phyloP scores from a whole-genome alignment of 2,113 vertebrate genomes.

The Chionodraco myersi region DNA sequence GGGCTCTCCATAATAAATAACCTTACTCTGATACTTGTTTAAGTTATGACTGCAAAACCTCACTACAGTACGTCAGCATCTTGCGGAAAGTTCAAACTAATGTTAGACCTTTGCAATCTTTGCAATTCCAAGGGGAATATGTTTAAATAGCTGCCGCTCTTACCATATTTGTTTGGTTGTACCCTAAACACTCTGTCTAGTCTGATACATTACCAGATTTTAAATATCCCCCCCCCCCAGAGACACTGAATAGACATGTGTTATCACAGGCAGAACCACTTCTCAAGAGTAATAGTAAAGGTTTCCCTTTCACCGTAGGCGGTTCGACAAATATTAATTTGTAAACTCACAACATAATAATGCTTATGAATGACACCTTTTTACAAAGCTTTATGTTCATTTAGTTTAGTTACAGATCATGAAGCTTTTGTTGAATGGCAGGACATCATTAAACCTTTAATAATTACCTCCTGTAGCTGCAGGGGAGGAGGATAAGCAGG shows the following conservation, averaged over 20 bases:
- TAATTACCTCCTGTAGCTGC: neutral
- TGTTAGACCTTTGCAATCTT: too few species aligned
- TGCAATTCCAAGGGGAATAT: too few species aligned
- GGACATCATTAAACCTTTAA: conserved; percentile 1
- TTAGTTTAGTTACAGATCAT: neutral
- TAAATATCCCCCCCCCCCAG: neutral
- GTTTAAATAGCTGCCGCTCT: too few species aligned
- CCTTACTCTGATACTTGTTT: too few species aligned
- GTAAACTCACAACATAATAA: neutral
- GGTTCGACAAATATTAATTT: neutral
- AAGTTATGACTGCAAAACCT: too few species aligned
- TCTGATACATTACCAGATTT: neutral
- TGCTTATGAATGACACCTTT: neutral
- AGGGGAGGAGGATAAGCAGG: neutral
- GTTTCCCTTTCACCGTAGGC: neutral
- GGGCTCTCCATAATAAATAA: too few species aligned
- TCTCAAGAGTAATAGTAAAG: neutral
- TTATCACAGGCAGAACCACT: neutral
- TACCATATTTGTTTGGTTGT: too few species aligned
- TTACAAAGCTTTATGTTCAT: neutral
- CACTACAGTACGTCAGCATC: too few species aligned
- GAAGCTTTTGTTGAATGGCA: neutral
- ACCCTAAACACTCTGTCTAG: too few species aligned
- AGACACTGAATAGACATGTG: neutral
- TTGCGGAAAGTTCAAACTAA: too few species aligned